Percentiles rank a stretch among this genome's conserved stretches.
phyloP scores from a whole-genome alignment of 2,888 invertebrate genomes.

The Eudemis profundana region DNA sequence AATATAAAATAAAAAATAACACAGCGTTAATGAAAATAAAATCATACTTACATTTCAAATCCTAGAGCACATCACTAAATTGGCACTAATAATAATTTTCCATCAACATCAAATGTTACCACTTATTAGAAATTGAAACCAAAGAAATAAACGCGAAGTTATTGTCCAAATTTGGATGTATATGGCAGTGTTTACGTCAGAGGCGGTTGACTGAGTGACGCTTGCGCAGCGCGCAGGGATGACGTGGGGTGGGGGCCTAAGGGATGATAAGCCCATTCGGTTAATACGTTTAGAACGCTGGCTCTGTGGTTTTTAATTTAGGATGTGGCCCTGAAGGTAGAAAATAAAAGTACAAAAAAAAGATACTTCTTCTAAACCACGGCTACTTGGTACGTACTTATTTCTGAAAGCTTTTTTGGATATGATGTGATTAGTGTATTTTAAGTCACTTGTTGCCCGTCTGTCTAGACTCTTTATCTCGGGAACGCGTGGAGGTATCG shows the following conservation, averaged over 20 bases:
- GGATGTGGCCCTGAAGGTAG: no score
- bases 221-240: conserved; percentile 62
- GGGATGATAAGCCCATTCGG: conserved; percentile 45
- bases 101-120: not conserved
- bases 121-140: not conserved
- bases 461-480: no score
- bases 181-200: conserved; percentile 56
- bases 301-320: not conserved
- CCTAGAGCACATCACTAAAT: conserved; percentile 26
- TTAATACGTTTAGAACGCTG: conserved; percentile 10
- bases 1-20: not conserved
- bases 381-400: no score
- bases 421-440: no score
- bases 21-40: not conserved
- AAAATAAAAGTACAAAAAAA: no score
- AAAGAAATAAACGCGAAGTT: not conserved
- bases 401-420: no score
- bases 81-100: not conserved
- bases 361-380: no score
- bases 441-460: no score
- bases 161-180: not conserved
- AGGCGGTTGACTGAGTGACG: conserved; percentile 65
- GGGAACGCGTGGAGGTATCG: no score
- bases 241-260: conserved; percentile 47
- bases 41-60: conserved; percentile 23